A percentile compares a stretch with the other conserved stretches of the same genome.
phyloP scores from a whole-genome alignment of 2,888 invertebrate species.

The Hydrotaea cyrtoneurina region DNA sequence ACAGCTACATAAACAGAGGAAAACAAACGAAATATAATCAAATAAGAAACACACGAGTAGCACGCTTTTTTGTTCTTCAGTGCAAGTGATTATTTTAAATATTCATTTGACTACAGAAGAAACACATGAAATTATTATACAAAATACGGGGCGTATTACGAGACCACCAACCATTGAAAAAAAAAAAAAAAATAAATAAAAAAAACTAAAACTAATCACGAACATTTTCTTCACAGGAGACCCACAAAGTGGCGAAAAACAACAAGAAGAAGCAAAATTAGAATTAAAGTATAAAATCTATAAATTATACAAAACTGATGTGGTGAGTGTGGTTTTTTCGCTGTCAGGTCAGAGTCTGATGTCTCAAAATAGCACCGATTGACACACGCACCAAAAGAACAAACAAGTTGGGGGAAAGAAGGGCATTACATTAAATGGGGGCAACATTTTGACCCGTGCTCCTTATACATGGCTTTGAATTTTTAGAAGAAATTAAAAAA shows the following conservation, averaged over 20 bases:
- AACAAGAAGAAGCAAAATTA: not conserved
- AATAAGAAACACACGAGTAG: conserved; percentile 17
- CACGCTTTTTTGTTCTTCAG: conserved; percentile 22
- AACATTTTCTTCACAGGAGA: conserved; percentile 17
- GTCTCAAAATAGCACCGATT: not conserved
- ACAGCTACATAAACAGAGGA: not conserved
- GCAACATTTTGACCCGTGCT: not conserved
- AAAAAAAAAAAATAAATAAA: not conserved
- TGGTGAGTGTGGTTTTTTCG: not conserved
- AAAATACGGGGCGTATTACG: not conserved
- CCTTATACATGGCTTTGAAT: too few species aligned
- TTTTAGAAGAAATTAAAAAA: too few species aligned
- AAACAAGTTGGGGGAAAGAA: not conserved
- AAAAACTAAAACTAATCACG: not conserved
- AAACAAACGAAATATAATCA: conserved; percentile 22
- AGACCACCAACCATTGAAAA: not conserved
- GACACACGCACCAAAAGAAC: not conserved
- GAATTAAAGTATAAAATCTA: not conserved
- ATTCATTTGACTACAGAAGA: conserved; percentile 20
- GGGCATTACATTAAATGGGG: not conserved
- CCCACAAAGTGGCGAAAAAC: not conserved
- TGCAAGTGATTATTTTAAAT: conserved; percentile 28
- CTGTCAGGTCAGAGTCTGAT: conserved; percentile 9
- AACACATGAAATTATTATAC: not conserved
- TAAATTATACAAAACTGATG: conserved; percentile 16